Percentiles rank a stretch among this genome's conserved stretches.
Evolutionary conservation across 2,797 vertebrate species (phyloP).

Genomic region (Malacoctenus gilli): DNA sequence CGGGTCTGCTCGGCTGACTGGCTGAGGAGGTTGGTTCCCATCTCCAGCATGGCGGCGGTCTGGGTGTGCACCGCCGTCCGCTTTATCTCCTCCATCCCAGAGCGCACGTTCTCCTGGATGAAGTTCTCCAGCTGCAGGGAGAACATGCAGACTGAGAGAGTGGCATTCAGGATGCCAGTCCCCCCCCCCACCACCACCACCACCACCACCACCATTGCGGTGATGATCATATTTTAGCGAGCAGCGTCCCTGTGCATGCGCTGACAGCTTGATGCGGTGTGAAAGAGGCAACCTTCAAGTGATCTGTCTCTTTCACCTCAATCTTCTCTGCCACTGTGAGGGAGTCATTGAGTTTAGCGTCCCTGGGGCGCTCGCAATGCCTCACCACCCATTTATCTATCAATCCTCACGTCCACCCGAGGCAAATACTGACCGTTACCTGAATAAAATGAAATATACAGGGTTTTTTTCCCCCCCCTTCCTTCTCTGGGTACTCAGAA

Average conservation of each 20-base stretch:
- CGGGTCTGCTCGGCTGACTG: constrained; percentile 85
- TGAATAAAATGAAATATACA: constrained; percentile 19
- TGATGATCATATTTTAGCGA: constrained; percentile 13
- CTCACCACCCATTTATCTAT: constrained; percentile 32
- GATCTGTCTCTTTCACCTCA: constrained; percentile 15
- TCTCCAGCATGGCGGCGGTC: constrained; percentile 82
- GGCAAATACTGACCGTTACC: constrained; percentile 13
- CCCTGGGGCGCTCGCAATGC: constrained; percentile 4
- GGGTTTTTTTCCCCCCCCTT: too few species aligned
- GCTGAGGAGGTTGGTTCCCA: constrained; percentile 83
- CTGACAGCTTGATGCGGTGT: constrained; percentile 19
- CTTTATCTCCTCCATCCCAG: constrained; percentile 80
- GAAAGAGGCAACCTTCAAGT: constrained; percentile 10
- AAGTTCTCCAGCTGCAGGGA: constrained; percentile 81
- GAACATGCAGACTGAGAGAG: constrained; percentile 22
- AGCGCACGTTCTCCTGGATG: constrained; percentile 82
- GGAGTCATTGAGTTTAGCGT: constrained; percentile 15
- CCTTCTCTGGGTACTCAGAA: constrained; percentile 34
- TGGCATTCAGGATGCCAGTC: constrained; percentile 17
- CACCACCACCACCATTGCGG: background rate
- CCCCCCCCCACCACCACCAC: background rate
- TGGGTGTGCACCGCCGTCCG: constrained; percentile 78
- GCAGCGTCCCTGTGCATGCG: background rate
- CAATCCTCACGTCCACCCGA: constrained; percentile 16
- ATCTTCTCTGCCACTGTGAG: constrained; percentile 22